A percentile compares a stretch with the other conserved stretches of the same genome.
phyloP scores from a whole-genome alignment of 1,140 invertebrate species.

The Dolichoris vasculosae region DNA sequence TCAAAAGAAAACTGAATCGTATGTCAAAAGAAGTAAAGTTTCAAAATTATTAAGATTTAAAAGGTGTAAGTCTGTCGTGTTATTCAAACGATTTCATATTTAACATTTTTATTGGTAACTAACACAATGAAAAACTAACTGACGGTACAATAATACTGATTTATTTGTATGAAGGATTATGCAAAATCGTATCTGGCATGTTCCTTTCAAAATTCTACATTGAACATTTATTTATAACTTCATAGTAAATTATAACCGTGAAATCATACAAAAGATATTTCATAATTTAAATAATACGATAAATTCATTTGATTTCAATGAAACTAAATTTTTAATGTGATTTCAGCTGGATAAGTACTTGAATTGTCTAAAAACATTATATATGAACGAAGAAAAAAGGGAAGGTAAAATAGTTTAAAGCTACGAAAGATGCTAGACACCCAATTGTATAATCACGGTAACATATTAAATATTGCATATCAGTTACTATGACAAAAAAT shows the following conservation, averaged over 20 bases:
- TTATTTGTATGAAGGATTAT: not conserved
- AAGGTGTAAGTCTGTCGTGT: not conserved
- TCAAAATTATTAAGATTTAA: not conserved
- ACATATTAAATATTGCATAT: constrained; percentile 23
- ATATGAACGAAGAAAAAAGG: too few species aligned
- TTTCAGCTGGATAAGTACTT: too few species aligned
- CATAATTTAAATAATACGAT: too few species aligned
- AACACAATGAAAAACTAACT: not conserved
- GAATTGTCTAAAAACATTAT: too few species aligned
- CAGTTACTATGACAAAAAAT: not conserved
- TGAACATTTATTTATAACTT: too few species aligned
- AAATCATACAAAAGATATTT: too few species aligned
- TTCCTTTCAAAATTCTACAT: too few species aligned
- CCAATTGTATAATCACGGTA: not conserved
- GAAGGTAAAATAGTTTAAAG: not conserved
- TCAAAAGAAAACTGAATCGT: not conserved
- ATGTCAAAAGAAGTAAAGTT: not conserved
- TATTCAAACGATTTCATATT: not conserved
- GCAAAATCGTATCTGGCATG: not conserved
- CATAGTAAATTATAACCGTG: too few species aligned
- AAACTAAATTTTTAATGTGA: too few species aligned
- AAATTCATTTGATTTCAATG: too few species aligned
- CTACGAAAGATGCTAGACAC: not conserved
- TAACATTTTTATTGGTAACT: not conserved
- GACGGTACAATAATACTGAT: not conserved